Evolutionary conservation across 37 sponge, comb jelly and placozoan genomes (phyloP).

Genomic region (Eunapius fragilis): DNA sequence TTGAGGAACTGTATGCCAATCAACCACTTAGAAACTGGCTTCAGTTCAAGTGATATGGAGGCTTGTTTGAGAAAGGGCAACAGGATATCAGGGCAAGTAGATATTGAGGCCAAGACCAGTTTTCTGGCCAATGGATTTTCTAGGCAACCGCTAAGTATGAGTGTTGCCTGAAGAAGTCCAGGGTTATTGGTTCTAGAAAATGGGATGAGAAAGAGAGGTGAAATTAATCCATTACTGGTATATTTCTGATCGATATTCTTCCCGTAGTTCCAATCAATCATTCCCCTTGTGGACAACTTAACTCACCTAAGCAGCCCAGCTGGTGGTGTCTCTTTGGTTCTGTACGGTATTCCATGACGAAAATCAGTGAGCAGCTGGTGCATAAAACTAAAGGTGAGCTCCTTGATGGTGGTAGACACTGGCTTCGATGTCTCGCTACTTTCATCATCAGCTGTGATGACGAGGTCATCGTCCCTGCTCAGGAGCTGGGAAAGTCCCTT

Average conservation of each 20-base stretch:
- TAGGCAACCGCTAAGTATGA: constrained; percentile 26
- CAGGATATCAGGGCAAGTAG: constrained; percentile 64
- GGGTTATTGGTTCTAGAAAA: constrained; percentile 70
- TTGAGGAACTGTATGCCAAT: constrained; percentile 30
- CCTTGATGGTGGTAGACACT: neutral
- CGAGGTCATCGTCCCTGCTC: neutral
- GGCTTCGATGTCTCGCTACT: neutral
- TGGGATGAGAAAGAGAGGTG: too few species aligned
- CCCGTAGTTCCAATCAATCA: neutral
- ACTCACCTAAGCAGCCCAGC: constrained; percentile 36
- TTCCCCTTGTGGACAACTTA: neutral
- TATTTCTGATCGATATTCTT: too few species aligned
- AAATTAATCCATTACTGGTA: too few species aligned
- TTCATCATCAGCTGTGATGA: neutral
- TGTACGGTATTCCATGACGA: constrained; percentile 63
- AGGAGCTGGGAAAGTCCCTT: constrained; percentile 43
- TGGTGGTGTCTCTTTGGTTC: constrained; percentile 30
- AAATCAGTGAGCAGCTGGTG: constrained; percentile 46
- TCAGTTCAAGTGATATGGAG: constrained; percentile 50
- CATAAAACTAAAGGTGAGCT: constrained; percentile 27
- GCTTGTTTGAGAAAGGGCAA: constrained; percentile 39
- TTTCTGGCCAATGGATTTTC: neutral
- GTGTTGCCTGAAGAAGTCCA: constrained; percentile 51
- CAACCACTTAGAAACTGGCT: constrained; percentile 56
- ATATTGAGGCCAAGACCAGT: constrained; percentile 27